Percentiles rank a stretch among this genome's conserved stretches.
Conservation (phyloP, 2,797 vertebrate species). For the Eupleurogrammus muticus region DNA sequence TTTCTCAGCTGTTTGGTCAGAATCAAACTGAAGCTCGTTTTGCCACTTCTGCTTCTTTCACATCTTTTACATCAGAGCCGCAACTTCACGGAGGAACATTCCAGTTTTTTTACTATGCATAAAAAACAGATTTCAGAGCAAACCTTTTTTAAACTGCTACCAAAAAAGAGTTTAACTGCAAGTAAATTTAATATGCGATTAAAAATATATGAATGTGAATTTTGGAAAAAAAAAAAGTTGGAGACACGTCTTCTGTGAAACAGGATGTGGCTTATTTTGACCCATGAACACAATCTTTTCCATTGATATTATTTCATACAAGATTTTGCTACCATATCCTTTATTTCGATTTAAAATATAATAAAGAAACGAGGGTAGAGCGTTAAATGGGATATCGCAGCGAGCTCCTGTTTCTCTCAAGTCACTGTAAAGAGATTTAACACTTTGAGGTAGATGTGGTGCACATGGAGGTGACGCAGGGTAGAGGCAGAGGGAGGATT, state of each 20-base stretch:
- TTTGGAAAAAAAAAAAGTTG: too few relatives aligned
- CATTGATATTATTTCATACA: too few relatives aligned
- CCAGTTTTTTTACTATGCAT: too few relatives aligned
- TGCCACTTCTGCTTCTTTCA: neutral
- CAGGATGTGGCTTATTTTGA: too few relatives aligned
- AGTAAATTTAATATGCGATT: too few relatives aligned
- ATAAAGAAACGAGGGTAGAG: constrained; percentile 44
- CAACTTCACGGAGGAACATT: neutral
- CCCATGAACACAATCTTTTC: too few relatives aligned
- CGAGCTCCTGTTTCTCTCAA: constrained; percentile 41
- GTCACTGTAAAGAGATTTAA: constrained; percentile 38
- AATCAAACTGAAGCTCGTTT: neutral
- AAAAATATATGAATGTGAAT: too few relatives aligned
- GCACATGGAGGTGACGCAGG: neutral
- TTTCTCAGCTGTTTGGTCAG: constrained; percentile 19
- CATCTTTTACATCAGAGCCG: neutral
- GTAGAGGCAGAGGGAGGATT: neutral
- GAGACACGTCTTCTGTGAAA: too few relatives aligned
- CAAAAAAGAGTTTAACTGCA: too few relatives aligned
- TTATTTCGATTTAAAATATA: constrained; percentile 73
- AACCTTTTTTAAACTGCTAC: too few relatives aligned
- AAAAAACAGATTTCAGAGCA: too few relatives aligned
- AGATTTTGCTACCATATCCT: too few relatives aligned
- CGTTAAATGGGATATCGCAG: constrained; percentile 60
- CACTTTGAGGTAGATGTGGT: constrained; percentile 2